These are phyloP conservation scores for Lasius fuliginosus DNA, from an alignment of 2,888 invertebrate genomes.

Conservation along the genomic window DNA sequence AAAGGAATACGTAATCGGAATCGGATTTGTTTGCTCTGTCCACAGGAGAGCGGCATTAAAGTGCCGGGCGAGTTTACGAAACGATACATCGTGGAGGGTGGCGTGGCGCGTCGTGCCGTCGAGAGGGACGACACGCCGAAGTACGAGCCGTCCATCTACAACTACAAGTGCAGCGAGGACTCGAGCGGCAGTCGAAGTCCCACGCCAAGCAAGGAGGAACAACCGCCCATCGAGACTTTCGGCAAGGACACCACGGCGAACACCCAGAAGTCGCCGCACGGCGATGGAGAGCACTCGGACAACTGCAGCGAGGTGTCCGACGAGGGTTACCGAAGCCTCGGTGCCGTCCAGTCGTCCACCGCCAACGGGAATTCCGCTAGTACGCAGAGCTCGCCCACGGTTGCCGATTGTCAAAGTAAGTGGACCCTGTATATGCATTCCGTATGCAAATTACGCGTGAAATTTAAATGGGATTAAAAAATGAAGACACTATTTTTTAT, in stretches of 20 bases:
- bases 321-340: slow-evolving; percentile 94
- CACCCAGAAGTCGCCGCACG: slow-evolving; percentile 78
- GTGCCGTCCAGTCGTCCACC: slow-evolving; percentile 88
- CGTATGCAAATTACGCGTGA: not conserved
- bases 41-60: slow-evolving; percentile 74
- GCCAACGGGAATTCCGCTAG: slow-evolving; percentile 84
- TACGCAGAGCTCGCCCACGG: slow-evolving; percentile 80
- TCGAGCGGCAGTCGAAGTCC: slow-evolving; percentile 82
- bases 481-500: not conserved
- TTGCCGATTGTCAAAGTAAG: slow-evolving; percentile 84
- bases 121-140: slow-evolving; percentile 82
- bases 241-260: slow-evolving; percentile 75
- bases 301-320: slow-evolving; percentile 95
- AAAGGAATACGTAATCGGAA: not conserved
- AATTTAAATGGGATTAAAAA: slow-evolving; percentile 4
- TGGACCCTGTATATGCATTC: slow-evolving; percentile 42
- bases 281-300: slow-evolving; percentile 87
- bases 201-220: slow-evolving; percentile 76
- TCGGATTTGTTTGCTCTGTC: not conserved
- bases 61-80: slow-evolving; percentile 83
- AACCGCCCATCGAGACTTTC: slow-evolving; percentile 75
- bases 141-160: slow-evolving; percentile 83
- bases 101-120: slow-evolving; percentile 80
- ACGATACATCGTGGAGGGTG: slow-evolving; percentile 83
- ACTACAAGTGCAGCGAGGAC: slow-evolving; percentile 83